Evolutionary conservation across 2,888 invertebrate genomes (phyloP).

Genomic region (Aproaerema taeniolella): DNA sequence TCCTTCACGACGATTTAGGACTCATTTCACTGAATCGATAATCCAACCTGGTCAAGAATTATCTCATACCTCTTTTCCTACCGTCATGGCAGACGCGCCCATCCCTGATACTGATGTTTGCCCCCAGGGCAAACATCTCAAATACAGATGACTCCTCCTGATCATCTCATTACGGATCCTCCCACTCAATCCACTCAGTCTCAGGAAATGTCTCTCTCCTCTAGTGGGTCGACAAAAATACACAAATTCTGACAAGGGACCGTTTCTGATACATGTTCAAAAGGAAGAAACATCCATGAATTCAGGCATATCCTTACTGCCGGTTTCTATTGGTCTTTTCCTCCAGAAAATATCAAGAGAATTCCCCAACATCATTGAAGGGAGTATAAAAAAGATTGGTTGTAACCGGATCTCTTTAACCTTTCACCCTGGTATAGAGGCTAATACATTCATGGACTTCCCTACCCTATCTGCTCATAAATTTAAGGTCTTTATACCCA

Average conservation of each 20-base stretch:
- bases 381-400: neutral
- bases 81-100: too few relatives aligned
- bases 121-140: too few relatives aligned
- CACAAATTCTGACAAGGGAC: neutral
- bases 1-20: too few relatives aligned
- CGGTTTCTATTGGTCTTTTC: neutral
- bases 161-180: too few relatives aligned
- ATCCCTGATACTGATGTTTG: too few relatives aligned
- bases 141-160: too few relatives aligned
- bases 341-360: neutral
- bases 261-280: too few relatives aligned
- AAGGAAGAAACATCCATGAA: neutral
- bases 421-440: neutral
- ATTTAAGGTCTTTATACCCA: neutral
- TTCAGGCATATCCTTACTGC: neutral
- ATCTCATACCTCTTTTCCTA: too few relatives aligned
- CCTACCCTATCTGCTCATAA: neutral
- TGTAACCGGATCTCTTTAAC: neutral
- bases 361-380: neutral
- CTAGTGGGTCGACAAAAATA: neutral
- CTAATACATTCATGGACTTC: neutral
- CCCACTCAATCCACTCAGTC: neutral
- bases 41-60: too few relatives aligned
- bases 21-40: too few relatives aligned
- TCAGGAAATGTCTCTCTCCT: neutral